A percentile compares a stretch with the other conserved stretches of the same genome.
These are phyloP conservation scores for Cryptotermes secundus DNA, from an alignment of 1,140 invertebrate genomes.

Conservation along the genomic window DNA sequence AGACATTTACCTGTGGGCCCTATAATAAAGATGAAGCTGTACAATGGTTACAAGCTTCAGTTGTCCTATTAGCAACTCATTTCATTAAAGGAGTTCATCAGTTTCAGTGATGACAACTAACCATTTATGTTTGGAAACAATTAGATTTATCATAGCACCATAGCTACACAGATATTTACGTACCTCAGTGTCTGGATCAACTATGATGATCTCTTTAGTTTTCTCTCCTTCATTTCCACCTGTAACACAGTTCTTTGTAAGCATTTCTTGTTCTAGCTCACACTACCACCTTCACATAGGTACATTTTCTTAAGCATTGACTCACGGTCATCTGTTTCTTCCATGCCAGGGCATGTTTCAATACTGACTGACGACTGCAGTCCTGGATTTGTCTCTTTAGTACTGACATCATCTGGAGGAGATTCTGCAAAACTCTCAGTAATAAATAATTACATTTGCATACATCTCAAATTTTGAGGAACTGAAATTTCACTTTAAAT, in stretches of 20 bases:
- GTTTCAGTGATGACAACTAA: no score
- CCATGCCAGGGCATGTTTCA: neutral
- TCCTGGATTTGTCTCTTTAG: neutral
- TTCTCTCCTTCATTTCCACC: slow-evolving; percentile 25
- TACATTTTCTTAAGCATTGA: neutral
- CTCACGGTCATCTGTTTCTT: neutral
- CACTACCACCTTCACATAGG: neutral
- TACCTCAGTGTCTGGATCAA: slow-evolving; percentile 29
- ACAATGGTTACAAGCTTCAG: no score
- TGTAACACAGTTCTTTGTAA: neutral
- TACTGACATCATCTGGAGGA: neutral
- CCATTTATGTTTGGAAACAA: no score
- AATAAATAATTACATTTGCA: no score
- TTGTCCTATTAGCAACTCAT: no score
- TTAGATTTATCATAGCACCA: no score
- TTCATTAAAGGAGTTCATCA: no score
- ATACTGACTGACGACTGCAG: neutral
- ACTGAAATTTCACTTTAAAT: no score
- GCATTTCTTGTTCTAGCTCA: neutral
- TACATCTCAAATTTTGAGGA: no score
- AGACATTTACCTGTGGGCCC: no score
- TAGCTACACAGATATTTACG: neutral
- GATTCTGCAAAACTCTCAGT: neutral
- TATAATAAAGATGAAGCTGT: no score
- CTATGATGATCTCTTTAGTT: slow-evolving; percentile 18